Evolutionary conservation across 2,113 vertebrate species (phyloP).

Genomic region (Manacus vitellinus): DNA sequence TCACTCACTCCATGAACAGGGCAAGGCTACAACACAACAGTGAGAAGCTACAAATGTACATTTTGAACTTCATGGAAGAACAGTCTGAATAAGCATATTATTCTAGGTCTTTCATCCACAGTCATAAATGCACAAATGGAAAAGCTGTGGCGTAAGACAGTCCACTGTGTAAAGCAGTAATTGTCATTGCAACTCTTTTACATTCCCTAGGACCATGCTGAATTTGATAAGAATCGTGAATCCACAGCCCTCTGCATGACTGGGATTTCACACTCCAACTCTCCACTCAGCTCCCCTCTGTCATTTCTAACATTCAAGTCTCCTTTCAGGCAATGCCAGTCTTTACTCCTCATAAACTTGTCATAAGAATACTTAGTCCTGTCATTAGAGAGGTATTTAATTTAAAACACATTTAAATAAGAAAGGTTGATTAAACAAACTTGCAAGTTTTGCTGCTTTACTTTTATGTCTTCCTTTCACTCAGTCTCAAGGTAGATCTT

Average conservation of each 20-base stretch:
- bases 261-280: not conserved
- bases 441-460: not conserved
- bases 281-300: not conserved
- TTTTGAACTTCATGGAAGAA: not conserved
- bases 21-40: not conserved
- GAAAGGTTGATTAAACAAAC: not conserved
- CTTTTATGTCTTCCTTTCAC: not conserved
- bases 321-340: not conserved
- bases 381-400: not conserved
- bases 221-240: not conserved
- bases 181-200: not conserved
- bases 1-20: not conserved
- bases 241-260: not conserved
- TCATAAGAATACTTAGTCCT: not conserved
- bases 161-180: not conserved
- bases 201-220: not conserved
- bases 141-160: not conserved
- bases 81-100: not conserved
- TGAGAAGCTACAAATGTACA: not conserved
- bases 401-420: not conserved
- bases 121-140: not conserved
- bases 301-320: not conserved
- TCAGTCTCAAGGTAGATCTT: not conserved
- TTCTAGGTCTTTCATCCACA: not conserved
- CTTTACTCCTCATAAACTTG: not conserved